Base-by-base conservation (phyloP, 2,797 vertebrate genomes). In the Borostomias antarcticus region DNA sequence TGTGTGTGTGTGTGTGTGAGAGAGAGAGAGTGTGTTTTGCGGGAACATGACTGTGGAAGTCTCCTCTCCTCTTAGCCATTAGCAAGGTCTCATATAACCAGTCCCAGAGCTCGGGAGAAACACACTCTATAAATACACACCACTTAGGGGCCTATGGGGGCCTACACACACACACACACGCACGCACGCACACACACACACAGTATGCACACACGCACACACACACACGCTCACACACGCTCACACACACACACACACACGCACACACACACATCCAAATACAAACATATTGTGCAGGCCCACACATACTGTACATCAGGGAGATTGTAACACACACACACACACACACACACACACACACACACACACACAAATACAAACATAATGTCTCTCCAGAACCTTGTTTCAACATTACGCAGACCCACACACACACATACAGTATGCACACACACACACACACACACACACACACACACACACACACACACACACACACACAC, bases 51-150 rank as follows among this genome's bases (percentile, higher is more conserved):
- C 79, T 83, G 81, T 78, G 72, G 78, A 85, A 88, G 85, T 88
- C 86, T 87, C 78, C 74, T 85, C 75, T 83, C 78, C 84, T 86
- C 77, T 76, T 25, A 78, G 86, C 91, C 91, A 93, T 93, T 92
- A 92, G 90, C 90, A 82, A 76, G 86, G 86, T 89, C 90, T 93
- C 91, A 87, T 86, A 90, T 92, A 91, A 89, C 91, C 85, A 85
- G 84, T 76, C 84, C 82, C 72, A 83, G 85, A 83, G 83, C 87
- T 88, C 89, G 72, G 76, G 86, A 87, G 90, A 90, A 83, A 91
- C 72, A 88, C 82, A 77, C 83, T 85, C 88, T 90, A 89, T 90
- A 90, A 89, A 90, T 89, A 90, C 86, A 88, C 85, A 89, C 86
- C 89, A 90, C 89, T 90, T 89, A 89, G 89, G 89, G 89, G 89